Evolutionary conservation across 1,140 invertebrate species (phyloP), one percentile per base, ranked within the genome.

Genomic region (Drosophila setifemur): DNA sequence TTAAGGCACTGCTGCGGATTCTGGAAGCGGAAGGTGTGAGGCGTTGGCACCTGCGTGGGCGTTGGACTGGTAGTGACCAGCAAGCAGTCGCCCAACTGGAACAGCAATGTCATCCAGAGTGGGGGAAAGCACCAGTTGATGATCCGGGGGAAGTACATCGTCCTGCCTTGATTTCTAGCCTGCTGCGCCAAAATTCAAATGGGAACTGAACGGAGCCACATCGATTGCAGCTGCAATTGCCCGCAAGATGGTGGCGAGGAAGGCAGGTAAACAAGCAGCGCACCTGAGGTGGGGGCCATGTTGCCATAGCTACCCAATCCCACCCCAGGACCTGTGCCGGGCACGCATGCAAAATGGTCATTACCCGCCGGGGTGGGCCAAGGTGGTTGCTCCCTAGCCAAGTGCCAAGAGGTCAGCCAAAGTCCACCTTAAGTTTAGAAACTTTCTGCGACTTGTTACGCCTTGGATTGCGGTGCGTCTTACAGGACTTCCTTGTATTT

Each of bases 261-360:
- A 72, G 81, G 53, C 72, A 72, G 58, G 81, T 85, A 85, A 85
- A 85, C 75, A 85, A 85, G 50, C 50, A 42, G 45, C 25, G 52
- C 35, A 54, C 12, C 40, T n/a, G 33, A 16, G 18, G 58, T 60
- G 42, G 28, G 64, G 39, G 40, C 58, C 16, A 60, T 57, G 81
- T 85, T 85, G 81, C 81, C 68, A 85, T 85, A 81, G 81, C 81
- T 86, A 85, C 81, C 44, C 72, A 37, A 16, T 37, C 33, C 33
- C 73, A 86, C 72, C 81, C 76, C 50, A n/a, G 18, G 21, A 25
- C 25, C 49, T 35, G 37, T 14, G 23, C 29, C 23, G 42, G 33
- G 50, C 43, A 75, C 77, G 72, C 71, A 75, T 86, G 66, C 60
- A 86, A 72, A 68, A 79, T 60, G 48, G 61, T 70, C 60, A 74